phyloP scores from a whole-genome alignment of 2,113 vertebrate species.

The Alces alces region DNA sequence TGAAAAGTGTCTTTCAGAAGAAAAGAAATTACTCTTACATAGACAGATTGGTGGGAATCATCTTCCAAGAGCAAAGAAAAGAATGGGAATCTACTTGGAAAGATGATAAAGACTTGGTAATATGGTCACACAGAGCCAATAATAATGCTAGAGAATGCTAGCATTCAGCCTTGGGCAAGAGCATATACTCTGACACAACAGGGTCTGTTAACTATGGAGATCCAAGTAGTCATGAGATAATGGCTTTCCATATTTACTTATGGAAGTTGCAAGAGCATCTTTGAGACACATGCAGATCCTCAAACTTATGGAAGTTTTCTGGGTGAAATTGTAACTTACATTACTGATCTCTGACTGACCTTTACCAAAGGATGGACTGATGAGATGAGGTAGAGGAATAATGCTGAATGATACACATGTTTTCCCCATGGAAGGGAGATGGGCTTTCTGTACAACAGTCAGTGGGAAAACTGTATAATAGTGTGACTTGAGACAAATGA shows the following conservation, averaged over 20 bases:
- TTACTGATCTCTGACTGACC: not conserved
- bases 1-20: constrained; percentile 4
- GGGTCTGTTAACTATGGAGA: not conserved
- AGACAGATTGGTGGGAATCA: constrained; percentile 5
- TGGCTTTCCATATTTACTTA: not conserved
- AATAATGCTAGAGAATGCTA: constrained; percentile 20
- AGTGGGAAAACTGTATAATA: not conserved
- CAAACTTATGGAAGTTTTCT: constrained; percentile 8
- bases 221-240: not conserved
- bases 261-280: constrained; percentile 1
- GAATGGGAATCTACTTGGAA: constrained; percentile 4
- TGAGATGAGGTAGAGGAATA: not conserved
- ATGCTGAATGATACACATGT: not conserved
- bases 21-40: not conserved
- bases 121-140: not conserved
- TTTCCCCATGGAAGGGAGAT: not conserved
- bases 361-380: not conserved
- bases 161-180: not conserved
- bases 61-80: not conserved
- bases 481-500: constrained; percentile 16
- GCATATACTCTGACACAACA: not conserved
- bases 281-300: not conserved
- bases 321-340: not conserved
- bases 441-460: not conserved
- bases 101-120: not conserved